phyloP scores from a whole-genome alignment of 2,888 invertebrate species.

The Actias luna region DNA sequence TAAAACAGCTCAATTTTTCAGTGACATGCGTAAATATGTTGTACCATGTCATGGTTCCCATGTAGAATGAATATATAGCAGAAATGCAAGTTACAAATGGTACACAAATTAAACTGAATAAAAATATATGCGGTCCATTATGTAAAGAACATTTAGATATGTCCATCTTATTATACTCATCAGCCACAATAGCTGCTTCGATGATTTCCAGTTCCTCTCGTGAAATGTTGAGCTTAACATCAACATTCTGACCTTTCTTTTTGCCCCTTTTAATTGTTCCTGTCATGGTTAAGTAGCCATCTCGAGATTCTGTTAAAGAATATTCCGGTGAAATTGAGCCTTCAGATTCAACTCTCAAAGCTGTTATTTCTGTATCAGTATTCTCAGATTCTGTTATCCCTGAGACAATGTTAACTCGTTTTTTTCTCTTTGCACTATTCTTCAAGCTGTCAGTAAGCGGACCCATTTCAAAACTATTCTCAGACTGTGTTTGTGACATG shows the following conservation, averaged over 20 bases:
- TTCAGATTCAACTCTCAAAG: constrained; percentile 68
- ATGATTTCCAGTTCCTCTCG: constrained; percentile 86
- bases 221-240: constrained; percentile 87
- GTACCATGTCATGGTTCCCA: constrained; percentile 89
- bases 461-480: constrained; percentile 76
- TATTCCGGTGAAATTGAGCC: constrained; percentile 79
- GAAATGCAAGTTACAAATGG: constrained; percentile 85
- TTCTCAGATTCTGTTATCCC: constrained; percentile 69
- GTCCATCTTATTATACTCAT: constrained; percentile 80
- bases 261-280: constrained; percentile 88
- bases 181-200: constrained; percentile 83
- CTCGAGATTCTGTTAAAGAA: constrained; percentile 79
- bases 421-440: constrained; percentile 78
- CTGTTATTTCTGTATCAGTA: constrained; percentile 67
- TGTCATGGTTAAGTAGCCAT: constrained; percentile 85
- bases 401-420: constrained; percentile 84
- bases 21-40: constrained; percentile 87
- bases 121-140: constrained; percentile 84
- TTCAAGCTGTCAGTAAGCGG: constrained; percentile 69
- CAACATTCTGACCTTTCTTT: constrained; percentile 87
- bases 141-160: constrained; percentile 79
- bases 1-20: constrained; percentile 84
- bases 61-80: constrained; percentile 86
- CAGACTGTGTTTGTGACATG: constrained; percentile 75
- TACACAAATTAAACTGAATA: constrained; percentile 84